Percentiles rank a stretch among this genome's conserved stretches.
These are phyloP conservation scores for Augiades crinisus DNA, from an alignment of 2,888 invertebrate species.

Conservation along the genomic window DNA sequence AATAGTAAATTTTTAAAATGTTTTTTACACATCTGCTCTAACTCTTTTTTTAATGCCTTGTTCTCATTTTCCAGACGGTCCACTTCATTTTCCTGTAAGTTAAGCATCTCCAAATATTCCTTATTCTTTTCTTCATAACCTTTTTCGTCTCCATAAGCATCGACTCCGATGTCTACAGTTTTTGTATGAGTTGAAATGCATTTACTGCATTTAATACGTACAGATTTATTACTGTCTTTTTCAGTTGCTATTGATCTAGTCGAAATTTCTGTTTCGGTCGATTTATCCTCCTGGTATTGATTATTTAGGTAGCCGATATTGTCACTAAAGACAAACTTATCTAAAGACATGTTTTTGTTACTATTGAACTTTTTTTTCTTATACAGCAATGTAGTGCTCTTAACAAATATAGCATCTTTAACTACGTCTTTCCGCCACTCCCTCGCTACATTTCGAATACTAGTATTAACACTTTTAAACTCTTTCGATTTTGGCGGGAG, in stretches of 20 bases:
- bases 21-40: slow-evolving; percentile 47
- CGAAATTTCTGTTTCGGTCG: slow-evolving; percentile 29
- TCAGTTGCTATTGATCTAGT: neutral
- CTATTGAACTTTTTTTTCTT: slow-evolving; percentile 13
- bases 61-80: slow-evolving; percentile 55
- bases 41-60: slow-evolving; percentile 48
- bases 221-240: slow-evolving; percentile 20
- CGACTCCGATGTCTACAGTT: slow-evolving; percentile 42
- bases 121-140: slow-evolving; percentile 42
- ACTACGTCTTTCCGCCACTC: slow-evolving; percentile 60
- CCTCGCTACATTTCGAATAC: slow-evolving; percentile 49
- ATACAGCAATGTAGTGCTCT: slow-evolving; percentile 41
- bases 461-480: slow-evolving; percentile 36
- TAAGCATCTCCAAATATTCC: slow-evolving; percentile 44
- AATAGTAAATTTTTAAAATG: slow-evolving; percentile 9
- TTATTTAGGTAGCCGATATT: no score
- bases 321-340: no score
- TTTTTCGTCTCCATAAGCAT: slow-evolving; percentile 36
- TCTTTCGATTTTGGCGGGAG: slow-evolving; percentile 44
- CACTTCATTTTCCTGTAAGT: slow-evolving; percentile 51
- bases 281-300: slow-evolving; percentile 24
- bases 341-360: neutral
- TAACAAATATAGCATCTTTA: slow-evolving; percentile 53
- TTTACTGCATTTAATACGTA: slow-evolving; percentile 39
- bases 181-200: slow-evolving; percentile 42